Percentiles rank a stretch among this genome's conserved stretches.
These are phyloP conservation scores for Lochmaea capreae DNA, from an alignment of 2,888 invertebrate genomes.

Conservation along the genomic window DNA sequence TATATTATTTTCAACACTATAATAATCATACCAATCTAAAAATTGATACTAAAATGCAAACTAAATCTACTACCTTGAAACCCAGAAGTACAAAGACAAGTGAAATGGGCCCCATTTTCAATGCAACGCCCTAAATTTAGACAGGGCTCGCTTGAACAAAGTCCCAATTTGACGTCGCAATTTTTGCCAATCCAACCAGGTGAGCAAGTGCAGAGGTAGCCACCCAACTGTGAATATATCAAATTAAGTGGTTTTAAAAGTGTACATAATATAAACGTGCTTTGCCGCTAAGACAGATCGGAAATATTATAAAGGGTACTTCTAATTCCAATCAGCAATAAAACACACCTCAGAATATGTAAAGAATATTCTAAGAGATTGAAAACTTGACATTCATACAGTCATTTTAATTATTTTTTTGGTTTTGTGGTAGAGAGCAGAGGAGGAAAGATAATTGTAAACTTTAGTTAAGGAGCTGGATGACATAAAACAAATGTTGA, in stretches of 20 bases:
- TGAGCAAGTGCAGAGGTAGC: conserved; percentile 78
- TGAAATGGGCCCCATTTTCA: conserved; percentile 67
- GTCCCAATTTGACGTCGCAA: conserved; percentile 69
- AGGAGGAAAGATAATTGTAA: no score
- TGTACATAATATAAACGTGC: background rate
- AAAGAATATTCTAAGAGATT: no score
- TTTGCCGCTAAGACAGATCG: background rate
- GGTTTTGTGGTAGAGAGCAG: no score
- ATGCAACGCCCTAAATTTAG: conserved; percentile 74
- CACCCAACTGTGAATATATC: conserved; percentile 64
- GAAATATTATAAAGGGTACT: background rate
- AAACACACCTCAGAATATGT: background rate
- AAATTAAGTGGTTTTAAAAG: conserved; percentile 8
- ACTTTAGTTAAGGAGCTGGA: no score
- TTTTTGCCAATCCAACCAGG: conserved; percentile 75
- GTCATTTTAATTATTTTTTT: no score
- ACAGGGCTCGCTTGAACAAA: conserved; percentile 73
- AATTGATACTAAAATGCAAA: conserved; percentile 20
- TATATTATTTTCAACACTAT: background rate
- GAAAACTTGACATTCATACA: no score
- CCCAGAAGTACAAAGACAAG: conserved; percentile 71
- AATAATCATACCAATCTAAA: conserved; percentile 13
- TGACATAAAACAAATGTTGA: no score
- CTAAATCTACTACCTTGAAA: conserved; percentile 67
- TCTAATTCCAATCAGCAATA: background rate